Evolutionary conservation across 2,797 vertebrate species (phyloP).

Genomic region (Etheostoma nigrum): DNA sequence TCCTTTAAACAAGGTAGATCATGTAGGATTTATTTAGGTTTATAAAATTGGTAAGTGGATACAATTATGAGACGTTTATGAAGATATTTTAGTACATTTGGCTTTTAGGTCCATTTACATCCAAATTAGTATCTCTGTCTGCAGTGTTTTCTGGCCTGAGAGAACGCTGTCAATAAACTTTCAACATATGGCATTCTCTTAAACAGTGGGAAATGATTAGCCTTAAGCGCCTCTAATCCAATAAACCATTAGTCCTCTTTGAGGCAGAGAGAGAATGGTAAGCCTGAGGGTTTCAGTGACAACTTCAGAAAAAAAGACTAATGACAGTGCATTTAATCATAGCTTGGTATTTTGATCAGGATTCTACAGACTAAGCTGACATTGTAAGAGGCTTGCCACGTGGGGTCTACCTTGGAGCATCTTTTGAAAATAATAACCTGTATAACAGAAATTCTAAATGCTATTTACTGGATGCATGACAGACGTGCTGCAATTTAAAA

Average conservation of each 20-base stretch:
- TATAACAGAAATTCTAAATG: slow-evolving; percentile 6
- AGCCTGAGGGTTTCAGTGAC: slow-evolving; percentile 34
- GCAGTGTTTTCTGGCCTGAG: slow-evolving; percentile 20
- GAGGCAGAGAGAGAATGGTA: slow-evolving; percentile 45
- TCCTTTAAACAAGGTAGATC: not conserved
- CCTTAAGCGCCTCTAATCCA: slow-evolving; percentile 82
- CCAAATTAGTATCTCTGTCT: slow-evolving; percentile 35
- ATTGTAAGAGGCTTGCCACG: slow-evolving; percentile 16
- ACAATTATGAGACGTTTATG: not conserved
- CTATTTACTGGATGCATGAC: slow-evolving; percentile 4
- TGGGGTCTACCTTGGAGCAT: not conserved
- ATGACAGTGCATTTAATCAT: slow-evolving; percentile 30
- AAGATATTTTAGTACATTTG: not conserved
- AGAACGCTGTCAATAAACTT: slow-evolving; percentile 55
- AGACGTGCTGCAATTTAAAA: not conserved
- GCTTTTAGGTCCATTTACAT: not conserved
- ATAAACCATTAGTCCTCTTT: slow-evolving; percentile 65
- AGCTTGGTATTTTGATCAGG: slow-evolving; percentile 28
- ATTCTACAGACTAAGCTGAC: slow-evolving; percentile 15
- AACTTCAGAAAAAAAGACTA: slow-evolving; percentile 38
- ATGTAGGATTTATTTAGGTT: not conserved
- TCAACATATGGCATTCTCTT: slow-evolving; percentile 70
- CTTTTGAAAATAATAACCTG: not conserved
- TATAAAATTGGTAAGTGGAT: not conserved
- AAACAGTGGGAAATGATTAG: slow-evolving; percentile 75